Conservation (phyloP, 2,113 vertebrate species). For the Xerus inauris region DNA sequence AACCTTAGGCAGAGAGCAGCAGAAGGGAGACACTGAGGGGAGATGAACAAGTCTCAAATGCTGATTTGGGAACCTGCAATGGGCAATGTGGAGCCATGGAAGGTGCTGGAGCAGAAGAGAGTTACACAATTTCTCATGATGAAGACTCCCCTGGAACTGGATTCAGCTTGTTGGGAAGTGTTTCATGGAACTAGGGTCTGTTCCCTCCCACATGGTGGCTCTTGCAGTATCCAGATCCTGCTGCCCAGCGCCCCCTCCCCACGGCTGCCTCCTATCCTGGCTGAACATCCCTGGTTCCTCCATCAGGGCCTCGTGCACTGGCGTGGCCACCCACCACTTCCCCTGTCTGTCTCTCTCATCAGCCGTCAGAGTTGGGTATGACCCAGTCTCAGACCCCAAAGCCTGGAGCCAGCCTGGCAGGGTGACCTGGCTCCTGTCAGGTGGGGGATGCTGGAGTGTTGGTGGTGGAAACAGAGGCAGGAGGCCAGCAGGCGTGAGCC, state of each 20-base stretch:
- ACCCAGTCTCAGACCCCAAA: constrained; percentile 58
- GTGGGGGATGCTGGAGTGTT: neutral
- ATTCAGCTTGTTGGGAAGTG: neutral
- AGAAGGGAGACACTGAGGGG: neutral
- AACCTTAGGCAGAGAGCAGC: neutral
- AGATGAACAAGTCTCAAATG: neutral
- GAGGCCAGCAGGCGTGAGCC: neutral
- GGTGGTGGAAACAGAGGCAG: neutral
- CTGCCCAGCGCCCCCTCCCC: neutral
- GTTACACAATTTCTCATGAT: neutral
- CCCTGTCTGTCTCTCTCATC: constrained; percentile 71
- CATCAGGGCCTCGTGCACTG: neutral
- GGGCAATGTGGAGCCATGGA: neutral
- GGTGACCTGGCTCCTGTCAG: neutral
- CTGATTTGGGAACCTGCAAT: neutral
- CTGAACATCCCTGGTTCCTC: constrained; percentile 51
- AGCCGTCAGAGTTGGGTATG: neutral
- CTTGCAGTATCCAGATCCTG: neutral
- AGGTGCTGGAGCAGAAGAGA: neutral
- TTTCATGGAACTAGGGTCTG: neutral
- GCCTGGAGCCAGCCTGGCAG: constrained; percentile 52
- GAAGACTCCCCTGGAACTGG: neutral
- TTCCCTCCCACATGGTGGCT: neutral
- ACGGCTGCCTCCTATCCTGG: neutral
- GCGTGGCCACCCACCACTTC: constrained; percentile 61